phyloP scores from a whole-genome alignment of 2,797 vertebrate species.

The Ctenochaetus hawaiiensis region DNA sequence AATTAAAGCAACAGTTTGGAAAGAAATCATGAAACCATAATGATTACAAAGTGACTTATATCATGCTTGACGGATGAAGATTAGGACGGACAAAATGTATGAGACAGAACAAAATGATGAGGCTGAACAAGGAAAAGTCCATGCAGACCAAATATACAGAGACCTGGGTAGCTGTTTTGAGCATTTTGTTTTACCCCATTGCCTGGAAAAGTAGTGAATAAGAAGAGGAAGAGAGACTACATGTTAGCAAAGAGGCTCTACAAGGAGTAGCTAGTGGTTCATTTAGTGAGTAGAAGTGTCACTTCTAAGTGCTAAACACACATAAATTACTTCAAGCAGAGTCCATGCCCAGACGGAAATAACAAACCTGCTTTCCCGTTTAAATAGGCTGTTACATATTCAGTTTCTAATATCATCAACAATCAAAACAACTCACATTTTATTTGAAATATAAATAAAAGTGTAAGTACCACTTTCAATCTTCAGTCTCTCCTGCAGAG shows the following conservation, averaged over 20 bases:
- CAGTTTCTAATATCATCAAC: neutral
- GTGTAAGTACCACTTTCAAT: conserved; percentile 79
- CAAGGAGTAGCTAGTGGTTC: conserved; percentile 23
- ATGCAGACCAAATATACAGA: conserved; percentile 72
- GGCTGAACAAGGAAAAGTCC: conserved; percentile 33
- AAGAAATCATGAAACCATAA: neutral
- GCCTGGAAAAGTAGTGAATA: conserved; percentile 75
- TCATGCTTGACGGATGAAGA: conserved; percentile 13
- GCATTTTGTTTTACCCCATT: conserved; percentile 80
- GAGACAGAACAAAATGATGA: conserved; percentile 27
- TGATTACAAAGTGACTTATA: conserved; percentile 21
- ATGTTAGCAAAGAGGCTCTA: conserved; percentile 46
- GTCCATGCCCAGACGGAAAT: conserved; percentile 1
- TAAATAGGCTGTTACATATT: neutral
- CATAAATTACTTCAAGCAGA: neutral
- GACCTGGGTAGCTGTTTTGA: conserved; percentile 86
- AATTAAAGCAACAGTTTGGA: conserved; percentile 8
- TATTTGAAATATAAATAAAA: neutral
- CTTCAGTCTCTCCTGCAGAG: conserved; percentile 78
- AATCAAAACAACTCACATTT: neutral
- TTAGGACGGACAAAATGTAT: conserved; percentile 14
- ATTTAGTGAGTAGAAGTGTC: conserved; percentile 28
- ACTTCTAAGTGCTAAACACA: conserved; percentile 1
- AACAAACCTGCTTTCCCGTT: neutral
- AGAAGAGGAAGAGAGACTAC: conserved; percentile 57